phyloP scores from a whole-genome alignment of 2,797 vertebrate genomes.

The Triplophysa yarkandensis region DNA sequence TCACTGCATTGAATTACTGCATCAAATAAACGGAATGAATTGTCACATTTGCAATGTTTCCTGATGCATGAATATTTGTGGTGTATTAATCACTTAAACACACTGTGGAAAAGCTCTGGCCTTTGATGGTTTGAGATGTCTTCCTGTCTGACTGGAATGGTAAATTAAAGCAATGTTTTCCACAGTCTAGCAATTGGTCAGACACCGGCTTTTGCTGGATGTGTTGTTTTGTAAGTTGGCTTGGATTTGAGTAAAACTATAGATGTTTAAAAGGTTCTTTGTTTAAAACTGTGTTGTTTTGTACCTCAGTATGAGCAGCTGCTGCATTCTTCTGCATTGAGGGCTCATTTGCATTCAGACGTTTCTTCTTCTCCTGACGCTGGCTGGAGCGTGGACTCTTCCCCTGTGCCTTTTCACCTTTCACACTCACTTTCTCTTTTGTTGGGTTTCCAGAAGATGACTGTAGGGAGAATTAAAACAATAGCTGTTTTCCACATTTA shows the following conservation, averaged over 20 bases:
- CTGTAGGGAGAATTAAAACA: conserved; percentile 66
- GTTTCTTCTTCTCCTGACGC: conserved; percentile 68
- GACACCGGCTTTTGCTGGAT: conserved; percentile 3
- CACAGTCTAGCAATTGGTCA: conserved; percentile 6
- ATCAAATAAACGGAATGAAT: conserved; percentile 8
- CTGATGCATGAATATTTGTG: conserved; percentile 27
- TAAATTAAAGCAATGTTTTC: conserved; percentile 30
- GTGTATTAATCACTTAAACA: conserved; percentile 32
- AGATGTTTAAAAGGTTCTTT: conserved; percentile 5
- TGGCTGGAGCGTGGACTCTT: conserved; percentile 68
- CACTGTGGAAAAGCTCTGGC: conserved; percentile 14
- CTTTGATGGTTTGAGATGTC: conserved; percentile 37
- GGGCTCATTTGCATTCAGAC: conserved; percentile 62
- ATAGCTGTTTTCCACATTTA: conserved; percentile 10
- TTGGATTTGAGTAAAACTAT: too few relatives aligned
- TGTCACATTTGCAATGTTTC: conserved; percentile 25
- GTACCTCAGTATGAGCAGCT: conserved; percentile 79
- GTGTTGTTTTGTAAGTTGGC: neutral
- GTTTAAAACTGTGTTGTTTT: neutral
- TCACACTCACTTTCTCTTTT: conserved; percentile 70
- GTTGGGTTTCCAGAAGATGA: conserved; percentile 76
- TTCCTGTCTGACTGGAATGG: conserved; percentile 23
- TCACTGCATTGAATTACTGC: conserved; percentile 2
- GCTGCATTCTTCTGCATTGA: conserved; percentile 78
- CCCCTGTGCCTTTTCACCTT: conserved; percentile 65